Evolutionary conservation across 2,113 vertebrate genomes (phyloP), one percentile per base, ranked within the genome.

Genomic region (Muscicapa adusta): DNA sequence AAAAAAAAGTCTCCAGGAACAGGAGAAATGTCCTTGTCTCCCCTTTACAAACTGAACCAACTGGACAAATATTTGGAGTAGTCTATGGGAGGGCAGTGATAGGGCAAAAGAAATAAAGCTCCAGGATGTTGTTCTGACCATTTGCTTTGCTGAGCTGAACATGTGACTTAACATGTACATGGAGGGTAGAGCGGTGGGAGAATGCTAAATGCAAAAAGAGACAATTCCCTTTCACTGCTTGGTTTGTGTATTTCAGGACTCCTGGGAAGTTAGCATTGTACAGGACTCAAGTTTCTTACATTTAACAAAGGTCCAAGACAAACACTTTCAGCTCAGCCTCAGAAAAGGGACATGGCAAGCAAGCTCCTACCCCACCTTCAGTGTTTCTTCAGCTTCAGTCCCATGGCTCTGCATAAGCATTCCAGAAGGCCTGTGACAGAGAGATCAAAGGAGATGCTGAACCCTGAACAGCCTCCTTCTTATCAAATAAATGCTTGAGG

Each of bases 361-460:
- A 53, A 68, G 24, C 1, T 68, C 47, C 89, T 45, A 34, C 17
- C 50, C 54, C 54, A 78, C 13, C 63, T 66, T 82, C 4, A 76
- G 34, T 31, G 34, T 13, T 61, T 36, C 87, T 72, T 68, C 86
- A 71, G 77, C 45, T 72, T 73, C 61, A 88, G 58, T 3, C 31
- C 42, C 54, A 48, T 24, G 42, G 45, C n/a, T 50, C 60, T 85
- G 38, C 15, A 50, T 6, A 36, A 83, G 67, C 51, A 66, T 77
- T 79, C 34, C 4, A 1, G 71, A 78, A 91, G 38, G 50, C 38
- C 42, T n/a, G 5, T 14, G 58, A 68, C 29, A 83, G 74, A 72
- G 73, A 65, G 77, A 79, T 85, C 78, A 91, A 88, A 92, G 75
- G 36, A 88, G 94, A 77, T 76, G 38, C 47, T 93, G 90, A 90